Conservation (phyloP, 2,797 vertebrate species). For the Echiichthys vipera region DNA sequence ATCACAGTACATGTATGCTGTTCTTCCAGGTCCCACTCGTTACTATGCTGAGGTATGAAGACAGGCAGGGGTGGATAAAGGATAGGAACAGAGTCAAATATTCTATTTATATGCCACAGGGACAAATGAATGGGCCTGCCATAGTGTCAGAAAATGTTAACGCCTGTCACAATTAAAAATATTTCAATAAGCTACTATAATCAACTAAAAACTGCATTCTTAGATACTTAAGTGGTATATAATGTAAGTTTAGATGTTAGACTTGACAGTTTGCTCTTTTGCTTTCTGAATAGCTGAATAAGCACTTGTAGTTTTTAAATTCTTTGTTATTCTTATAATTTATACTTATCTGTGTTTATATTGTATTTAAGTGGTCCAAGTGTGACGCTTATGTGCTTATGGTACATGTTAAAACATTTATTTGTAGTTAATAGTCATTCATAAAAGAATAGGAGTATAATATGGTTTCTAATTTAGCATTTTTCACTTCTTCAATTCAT, state of each 20-base stretch:
- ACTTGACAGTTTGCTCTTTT: not conserved
- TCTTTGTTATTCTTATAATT: too few species aligned
- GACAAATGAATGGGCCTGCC: not conserved
- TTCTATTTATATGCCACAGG: not conserved
- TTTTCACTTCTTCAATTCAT: not conserved
- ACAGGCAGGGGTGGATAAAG: conserved; percentile 5
- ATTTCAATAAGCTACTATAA: not conserved
- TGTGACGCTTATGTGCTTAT: not conserved
- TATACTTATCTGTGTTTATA: too few species aligned
- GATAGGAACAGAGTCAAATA: not conserved
- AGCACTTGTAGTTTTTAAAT: not conserved
- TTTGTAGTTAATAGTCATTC: not conserved
- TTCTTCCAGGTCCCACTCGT: conserved; percentile 42
- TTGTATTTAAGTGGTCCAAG: not conserved
- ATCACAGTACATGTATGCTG: conserved; percentile 30
- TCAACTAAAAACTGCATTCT: not conserved
- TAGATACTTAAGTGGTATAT: not conserved
- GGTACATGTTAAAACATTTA: not conserved
- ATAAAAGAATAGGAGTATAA: not conserved
- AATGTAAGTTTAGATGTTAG: not conserved
- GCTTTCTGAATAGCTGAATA: not conserved
- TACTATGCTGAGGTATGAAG: conserved; percentile 16
- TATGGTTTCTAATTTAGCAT: not conserved
- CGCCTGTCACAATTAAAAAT: not conserved
- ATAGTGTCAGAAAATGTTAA: not conserved